Evolutionary conservation across 2,113 vertebrate genomes (phyloP), one percentile per base, ranked within the genome.

Genomic region (Pipra filicauda): DNA sequence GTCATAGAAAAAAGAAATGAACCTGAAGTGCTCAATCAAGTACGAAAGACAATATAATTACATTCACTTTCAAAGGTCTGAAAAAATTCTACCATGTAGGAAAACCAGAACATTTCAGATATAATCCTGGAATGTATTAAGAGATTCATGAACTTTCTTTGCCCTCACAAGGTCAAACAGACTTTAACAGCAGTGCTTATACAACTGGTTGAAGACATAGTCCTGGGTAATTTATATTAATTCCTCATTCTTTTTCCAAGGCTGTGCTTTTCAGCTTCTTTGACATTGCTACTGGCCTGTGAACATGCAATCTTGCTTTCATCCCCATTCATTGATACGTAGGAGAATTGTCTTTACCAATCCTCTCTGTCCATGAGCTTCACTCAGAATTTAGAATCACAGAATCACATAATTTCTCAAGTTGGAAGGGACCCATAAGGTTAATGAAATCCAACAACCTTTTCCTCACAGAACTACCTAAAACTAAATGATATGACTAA

Each of bases 21-120:
- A 55, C 72, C n/a, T 74, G 57, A 93, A 94, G 51, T 61, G 66
- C 48, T 81, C 67, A 88, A 66, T 87, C 46, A 91, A 89, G 65
- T 88, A 77, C 1, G 43, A 85, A 95, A 89, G 44, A 85, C 8
- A 66, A 18, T 74, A 65, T 73, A 87, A 95, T 92, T 83, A 76
- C 31, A 80, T 21, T 44, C 21, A 57, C 26, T 94, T 75, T 26
- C 76, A 88, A 83, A 91, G 41, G 16, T 46, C 59, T 72, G 51
- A 83, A 51, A 89, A 72, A 69, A 78, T 88, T 69, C 28, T 46
- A 66, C 28, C 8, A 65, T 24, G 27, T 12, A 65, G 51, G 54
- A 93, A 83, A 85, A 30, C 1, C 18, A 81, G 19, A 52, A 66
- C 9, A 43, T 88, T 93, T 95, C 27, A 58, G 62, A 52, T 27